These are phyloP conservation scores for Poecile atricapillus DNA, from an alignment of 2,113 vertebrate genomes.

Conservation along the genomic window DNA sequence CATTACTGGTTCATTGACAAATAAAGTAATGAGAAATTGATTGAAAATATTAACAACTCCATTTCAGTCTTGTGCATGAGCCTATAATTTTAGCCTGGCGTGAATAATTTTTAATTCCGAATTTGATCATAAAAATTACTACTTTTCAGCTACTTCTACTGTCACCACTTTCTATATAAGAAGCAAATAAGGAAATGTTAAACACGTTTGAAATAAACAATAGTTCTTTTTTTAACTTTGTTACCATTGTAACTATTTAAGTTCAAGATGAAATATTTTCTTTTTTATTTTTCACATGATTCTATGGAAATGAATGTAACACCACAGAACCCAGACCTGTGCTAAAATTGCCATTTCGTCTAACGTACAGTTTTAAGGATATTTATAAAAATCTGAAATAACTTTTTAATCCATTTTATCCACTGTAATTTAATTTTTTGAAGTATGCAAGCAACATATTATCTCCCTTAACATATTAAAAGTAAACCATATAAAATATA, in stretches of 20 bases:
- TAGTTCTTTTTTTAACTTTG: neutral
- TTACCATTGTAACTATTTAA: neutral
- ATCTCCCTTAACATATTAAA: neutral
- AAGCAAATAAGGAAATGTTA: neutral
- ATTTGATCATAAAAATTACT: neutral
- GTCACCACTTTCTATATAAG: neutral
- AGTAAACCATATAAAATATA: neutral
- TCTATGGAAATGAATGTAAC: neutral
- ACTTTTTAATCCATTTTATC: neutral
- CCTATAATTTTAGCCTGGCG: neutral
- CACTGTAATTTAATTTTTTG: neutral
- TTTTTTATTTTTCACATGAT: neutral
- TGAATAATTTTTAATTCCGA: neutral
- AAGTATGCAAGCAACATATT: neutral
- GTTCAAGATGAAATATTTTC: neutral
- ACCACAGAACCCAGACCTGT: neutral
- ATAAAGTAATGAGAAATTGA: neutral
- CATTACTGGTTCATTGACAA: neutral
- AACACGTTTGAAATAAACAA: neutral
- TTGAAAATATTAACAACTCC: neutral
- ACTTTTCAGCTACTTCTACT: neutral
- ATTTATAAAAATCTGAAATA: neutral
- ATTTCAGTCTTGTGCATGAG: neutral
- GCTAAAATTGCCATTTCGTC: neutral
- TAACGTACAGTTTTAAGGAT: neutral